Evolutionary conservation across 2,797 vertebrate genomes (phyloP), one percentile per base, ranked within the genome.

Genomic region (Zonotrichia albicollis): DNA sequence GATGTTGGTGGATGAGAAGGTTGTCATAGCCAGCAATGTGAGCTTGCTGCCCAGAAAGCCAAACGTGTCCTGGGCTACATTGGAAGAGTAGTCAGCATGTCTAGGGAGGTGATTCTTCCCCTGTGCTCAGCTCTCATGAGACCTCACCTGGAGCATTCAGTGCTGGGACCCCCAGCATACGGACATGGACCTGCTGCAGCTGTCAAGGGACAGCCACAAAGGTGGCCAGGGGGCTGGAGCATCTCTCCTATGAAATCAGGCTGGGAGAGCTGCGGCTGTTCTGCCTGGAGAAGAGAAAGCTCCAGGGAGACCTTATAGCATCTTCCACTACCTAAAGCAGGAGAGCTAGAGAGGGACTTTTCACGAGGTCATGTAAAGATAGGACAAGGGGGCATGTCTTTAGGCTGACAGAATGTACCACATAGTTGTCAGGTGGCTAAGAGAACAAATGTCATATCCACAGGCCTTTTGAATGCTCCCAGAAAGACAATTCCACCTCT

Each of bases 1-100:
- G 7, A 2, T 27, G 6, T 13, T 60, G 62, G 10, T 43, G 22
- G 5, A 38, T 29, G 54, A 68, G 29, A 46, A 68, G 11, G 13
- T 54, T 38, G 12, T n/a, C 0, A 0, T 60, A 29, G 61, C 10
- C 16, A 46, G n/a, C 19, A 68, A 29, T 5, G 29, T 20, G 29
- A 20, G 1, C n/a, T 45, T 76, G n/a, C n/a, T 40, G 16, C 29
- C 46, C 40, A 61, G 23, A 53, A 75, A 85, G 29, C n/a, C 54
- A 76, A 20, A 38, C 5, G 9, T n/a, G 3, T 46, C 40, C 64
- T 61, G 16, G 19, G 23, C n/a, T 40, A 36, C 25, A 10, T 8
- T 60, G 38, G 29, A 51, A 54, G n/a, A 16, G 9, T 40, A 27
- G 38, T 11, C 16, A 45, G 64, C 23, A 40, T 8, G 29, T 29